These are phyloP conservation scores for Pachycephala philippinensis DNA, from an alignment of 2,113 vertebrate species.

Conservation along the genomic window DNA sequence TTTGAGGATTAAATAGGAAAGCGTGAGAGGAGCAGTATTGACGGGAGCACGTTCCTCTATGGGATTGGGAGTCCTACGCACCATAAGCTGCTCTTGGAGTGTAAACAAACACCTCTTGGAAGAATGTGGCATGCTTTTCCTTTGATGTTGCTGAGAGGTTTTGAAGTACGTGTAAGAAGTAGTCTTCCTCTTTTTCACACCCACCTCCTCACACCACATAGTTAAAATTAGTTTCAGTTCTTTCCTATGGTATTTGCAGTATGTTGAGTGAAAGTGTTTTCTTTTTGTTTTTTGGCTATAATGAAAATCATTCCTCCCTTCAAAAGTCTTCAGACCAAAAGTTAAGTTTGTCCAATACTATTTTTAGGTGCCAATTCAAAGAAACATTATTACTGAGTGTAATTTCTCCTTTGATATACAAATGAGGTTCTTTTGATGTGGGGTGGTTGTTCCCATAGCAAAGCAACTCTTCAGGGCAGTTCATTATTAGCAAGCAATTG, in stretches of 20 bases:
- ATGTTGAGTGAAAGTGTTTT: background rate
- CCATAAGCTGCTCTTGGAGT: slow-evolving; percentile 9
- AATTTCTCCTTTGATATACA: slow-evolving; percentile 54
- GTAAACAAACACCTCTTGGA: slow-evolving; percentile 41
- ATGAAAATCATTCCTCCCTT: background rate
- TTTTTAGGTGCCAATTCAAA: slow-evolving; percentile 35
- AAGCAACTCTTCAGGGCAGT: background rate
- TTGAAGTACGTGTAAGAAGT: background rate
- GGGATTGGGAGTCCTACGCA: rapidly evolving
- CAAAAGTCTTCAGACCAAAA: slow-evolving; percentile 19
- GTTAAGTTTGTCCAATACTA: background rate
- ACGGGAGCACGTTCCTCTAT: background rate
- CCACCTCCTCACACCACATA: background rate
- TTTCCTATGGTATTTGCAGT: background rate
- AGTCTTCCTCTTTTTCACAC: slow-evolving; percentile 23
- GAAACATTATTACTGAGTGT: background rate
- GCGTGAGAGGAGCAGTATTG: background rate
- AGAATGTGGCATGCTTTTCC: background rate
- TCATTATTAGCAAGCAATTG: slow-evolving; percentile 36
- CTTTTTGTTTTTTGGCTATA: background rate
- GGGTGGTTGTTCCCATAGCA: background rate
- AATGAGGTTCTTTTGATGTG: slow-evolving; percentile 54
- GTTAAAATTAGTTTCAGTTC: slow-evolving; percentile 26
- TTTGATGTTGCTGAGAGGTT: slow-evolving; percentile 50
- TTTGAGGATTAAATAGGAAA: slow-evolving; percentile 28